phyloP scores from a whole-genome alignment of 2,888 invertebrate species.

The Phaedon cochleariae region DNA sequence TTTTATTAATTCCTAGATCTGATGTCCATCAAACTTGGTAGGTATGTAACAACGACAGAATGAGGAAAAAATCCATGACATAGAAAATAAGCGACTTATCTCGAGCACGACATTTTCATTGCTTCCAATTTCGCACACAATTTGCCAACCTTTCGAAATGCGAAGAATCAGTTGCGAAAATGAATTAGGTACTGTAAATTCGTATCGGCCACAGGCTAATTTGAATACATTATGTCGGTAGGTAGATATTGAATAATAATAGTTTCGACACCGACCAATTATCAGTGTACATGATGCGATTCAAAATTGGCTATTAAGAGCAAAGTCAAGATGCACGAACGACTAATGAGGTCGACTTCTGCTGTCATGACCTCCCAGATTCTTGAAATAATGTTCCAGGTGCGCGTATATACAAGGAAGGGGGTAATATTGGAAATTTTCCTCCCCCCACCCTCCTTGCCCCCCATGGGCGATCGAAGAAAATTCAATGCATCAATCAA shows the following conservation, averaged over 20 bases:
- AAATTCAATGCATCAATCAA: too few relatives aligned
- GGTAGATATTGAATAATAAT: neutral
- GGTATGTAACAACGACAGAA: too few relatives aligned
- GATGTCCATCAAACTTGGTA: too few relatives aligned
- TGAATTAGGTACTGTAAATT: neutral
- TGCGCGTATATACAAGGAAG: too few relatives aligned
- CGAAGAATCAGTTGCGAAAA: neutral
- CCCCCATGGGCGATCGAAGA: too few relatives aligned
- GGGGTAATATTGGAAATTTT: too few relatives aligned
- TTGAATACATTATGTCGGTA: constrained; percentile 10
- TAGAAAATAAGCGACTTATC: too few relatives aligned
- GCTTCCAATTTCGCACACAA: too few relatives aligned
- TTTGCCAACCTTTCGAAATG: neutral
- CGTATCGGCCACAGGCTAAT: neutral
- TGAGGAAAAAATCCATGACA: too few relatives aligned
- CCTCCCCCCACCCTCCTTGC: too few relatives aligned
- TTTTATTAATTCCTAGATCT: too few relatives aligned
- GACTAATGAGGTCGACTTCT: neutral
- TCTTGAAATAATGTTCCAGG: neutral
- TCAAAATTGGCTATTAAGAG: constrained; percentile 6
- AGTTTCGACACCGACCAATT: neutral
- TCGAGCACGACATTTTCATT: too few relatives aligned
- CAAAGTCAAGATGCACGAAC: constrained; percentile 16
- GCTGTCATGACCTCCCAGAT: neutral
- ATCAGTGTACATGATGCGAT: constrained; percentile 13